Base-by-base conservation (phyloP, 2,888 invertebrate species). In the Philaethria dido region DNA sequence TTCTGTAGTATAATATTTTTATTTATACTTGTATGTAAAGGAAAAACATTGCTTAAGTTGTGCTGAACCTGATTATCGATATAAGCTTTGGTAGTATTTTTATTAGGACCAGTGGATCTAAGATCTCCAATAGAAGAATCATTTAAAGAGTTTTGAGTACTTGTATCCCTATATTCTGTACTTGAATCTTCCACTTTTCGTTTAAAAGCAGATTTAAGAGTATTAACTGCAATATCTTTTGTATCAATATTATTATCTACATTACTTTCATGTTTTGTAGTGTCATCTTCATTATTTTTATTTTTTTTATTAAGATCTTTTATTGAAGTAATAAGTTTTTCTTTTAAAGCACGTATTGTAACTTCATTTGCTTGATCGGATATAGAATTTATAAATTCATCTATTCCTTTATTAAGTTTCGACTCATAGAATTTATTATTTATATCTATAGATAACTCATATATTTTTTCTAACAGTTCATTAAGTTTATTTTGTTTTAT, bases 391-490 rank as follows among this genome's bases (percentile, higher is more conserved):
- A 88, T 54, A 62, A 80, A 82, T 0, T 74, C 61, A 8, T 83
- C 76, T 42, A 86, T 80, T 70, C 78, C 76, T 29, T 54, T 33
- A 63, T 72, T 78, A 0, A 83, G 48, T 52, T 76, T 78, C 0
- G 52, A 45, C 62, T 81, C 75, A 61, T 83, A 82, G 6, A 66
- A 52, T 0, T 71, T 55, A 3, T 66, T 48, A 11, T 73, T 64
- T 13, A 70, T 69, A 33, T 74, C 71, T 29, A 60, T 66, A 4
- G 70, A 48, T 14, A 82, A 66, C 14, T 68, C 64, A n/a, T 74
- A 70, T 5, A 89, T 72, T 48, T 78, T 80, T 3, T 79, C 75
- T 8, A 81, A 74, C 4, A 88, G 74, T 36, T 78, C 69, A 42
- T 79, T 77, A 0, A 82, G 69, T 11, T 77, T 63, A 44, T 78